A percentile compares a stretch with the other conserved stretches of the same genome.
phyloP scores from a whole-genome alignment of 2,113 vertebrate genomes.

The Microtus pennsylvanicus region DNA sequence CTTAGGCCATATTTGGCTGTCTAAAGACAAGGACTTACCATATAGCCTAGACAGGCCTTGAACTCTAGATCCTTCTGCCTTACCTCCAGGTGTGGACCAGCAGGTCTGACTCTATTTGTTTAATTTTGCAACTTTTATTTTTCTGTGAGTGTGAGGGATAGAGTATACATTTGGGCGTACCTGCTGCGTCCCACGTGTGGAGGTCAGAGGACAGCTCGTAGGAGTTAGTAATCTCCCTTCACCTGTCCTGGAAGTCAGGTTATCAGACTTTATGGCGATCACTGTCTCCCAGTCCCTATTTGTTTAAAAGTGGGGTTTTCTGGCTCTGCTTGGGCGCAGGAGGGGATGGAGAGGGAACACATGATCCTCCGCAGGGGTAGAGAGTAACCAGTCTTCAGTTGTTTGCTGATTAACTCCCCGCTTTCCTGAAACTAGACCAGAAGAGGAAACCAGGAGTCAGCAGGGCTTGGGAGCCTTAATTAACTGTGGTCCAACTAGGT shows the following conservation, averaged over 20 bases:
- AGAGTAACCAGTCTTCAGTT: neutral
- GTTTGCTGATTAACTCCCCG: conserved; percentile 65
- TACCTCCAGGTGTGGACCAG: neutral
- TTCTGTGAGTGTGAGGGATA: too few species aligned
- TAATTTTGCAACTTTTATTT: neutral
- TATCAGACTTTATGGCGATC: neutral
- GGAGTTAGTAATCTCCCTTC: neutral
- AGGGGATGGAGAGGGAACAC: neutral
- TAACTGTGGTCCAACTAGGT: conserved; percentile 75
- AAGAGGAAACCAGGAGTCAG: conserved; percentile 58
- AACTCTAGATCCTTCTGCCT: neutral
- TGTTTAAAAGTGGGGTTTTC: neutral
- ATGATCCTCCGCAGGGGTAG: neutral
- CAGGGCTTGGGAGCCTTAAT: conserved; percentile 57
- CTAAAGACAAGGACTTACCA: neutral
- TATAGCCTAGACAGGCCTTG: too few species aligned
- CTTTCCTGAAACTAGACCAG: conserved; percentile 61
- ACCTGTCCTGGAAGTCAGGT: neutral
- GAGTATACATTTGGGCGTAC: neutral
- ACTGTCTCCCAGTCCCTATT: neutral
- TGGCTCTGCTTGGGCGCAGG: neutral
- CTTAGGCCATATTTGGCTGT: neutral
- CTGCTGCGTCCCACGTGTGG: neutral
- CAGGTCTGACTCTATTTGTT: neutral
- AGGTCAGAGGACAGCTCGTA: neutral